These are phyloP conservation scores for Apodemus speciosus DNA, from an alignment of 2,113 vertebrate species.

Conservation along the genomic window DNA sequence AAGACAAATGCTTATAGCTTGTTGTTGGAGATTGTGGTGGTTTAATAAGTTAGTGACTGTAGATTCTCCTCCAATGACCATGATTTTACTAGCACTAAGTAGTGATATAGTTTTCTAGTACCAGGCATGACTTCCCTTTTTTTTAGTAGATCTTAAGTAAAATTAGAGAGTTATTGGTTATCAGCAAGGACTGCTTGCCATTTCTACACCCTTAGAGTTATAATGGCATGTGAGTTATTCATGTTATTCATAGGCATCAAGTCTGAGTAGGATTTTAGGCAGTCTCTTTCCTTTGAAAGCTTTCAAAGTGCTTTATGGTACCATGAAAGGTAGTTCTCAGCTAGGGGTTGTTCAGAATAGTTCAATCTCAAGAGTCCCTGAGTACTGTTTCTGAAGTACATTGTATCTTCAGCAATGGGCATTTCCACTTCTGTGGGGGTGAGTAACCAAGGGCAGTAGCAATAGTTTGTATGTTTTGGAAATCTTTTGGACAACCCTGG, in stretches of 20 bases:
- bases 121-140: not conserved
- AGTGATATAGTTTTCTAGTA: not conserved
- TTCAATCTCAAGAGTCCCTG: not conserved
- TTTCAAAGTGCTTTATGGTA: not conserved
- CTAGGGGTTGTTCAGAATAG: not conserved
- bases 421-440: not conserved
- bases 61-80: too few relatives aligned
- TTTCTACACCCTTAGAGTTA: not conserved
- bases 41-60: not conserved
- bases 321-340: not conserved
- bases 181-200: not conserved
- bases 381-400: not conserved
- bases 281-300: not conserved
- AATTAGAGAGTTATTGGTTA: not conserved
- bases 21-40: not conserved
- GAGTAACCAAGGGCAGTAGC: not conserved
- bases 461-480: not conserved
- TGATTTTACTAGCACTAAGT: not conserved
- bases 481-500: not conserved
- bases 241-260: not conserved
- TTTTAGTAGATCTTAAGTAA: not conserved
- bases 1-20: not conserved
- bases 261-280: not conserved
- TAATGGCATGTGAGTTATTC: not conserved
- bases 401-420: not conserved